phyloP scores from a whole-genome alignment of 2,888 invertebrate genomes.

The Aporophyla lueneburgensis region DNA sequence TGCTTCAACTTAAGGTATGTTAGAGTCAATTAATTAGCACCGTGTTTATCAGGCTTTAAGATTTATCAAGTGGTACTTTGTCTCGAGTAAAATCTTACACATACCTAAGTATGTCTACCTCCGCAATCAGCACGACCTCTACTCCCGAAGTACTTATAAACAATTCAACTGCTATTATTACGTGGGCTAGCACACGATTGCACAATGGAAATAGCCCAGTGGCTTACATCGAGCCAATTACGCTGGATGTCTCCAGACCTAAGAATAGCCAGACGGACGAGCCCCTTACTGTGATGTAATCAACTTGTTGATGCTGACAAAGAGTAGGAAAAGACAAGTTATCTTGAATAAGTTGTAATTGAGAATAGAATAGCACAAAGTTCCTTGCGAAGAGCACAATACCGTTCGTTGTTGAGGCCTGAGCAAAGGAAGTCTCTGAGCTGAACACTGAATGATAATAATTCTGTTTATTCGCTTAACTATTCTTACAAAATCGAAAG shows the following conservation, averaged over 20 bases:
- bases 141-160: slow-evolving; percentile 35
- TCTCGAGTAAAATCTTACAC: not conserved
- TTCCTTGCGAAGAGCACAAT: not conserved
- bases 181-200: slow-evolving; percentile 50
- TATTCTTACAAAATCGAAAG: not conserved
- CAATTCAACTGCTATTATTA: slow-evolving; percentile 49
- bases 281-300: slow-evolving; percentile 70
- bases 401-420: not conserved
- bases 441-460: not conserved
- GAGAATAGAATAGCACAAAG: not conserved
- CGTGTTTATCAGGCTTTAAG: not conserved
- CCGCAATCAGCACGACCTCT: not conserved
- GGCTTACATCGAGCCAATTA: slow-evolving; percentile 71
- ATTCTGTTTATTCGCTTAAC: not conserved
- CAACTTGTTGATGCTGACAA: slow-evolving; percentile 46
- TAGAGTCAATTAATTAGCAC: not conserved
- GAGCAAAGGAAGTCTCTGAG: too few relatives aligned
- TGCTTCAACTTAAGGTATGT: not conserved
- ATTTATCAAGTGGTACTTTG: not conserved
- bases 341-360: not conserved
- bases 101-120: slow-evolving; percentile 11
- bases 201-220: slow-evolving; percentile 69
- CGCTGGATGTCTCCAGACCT: slow-evolving; percentile 67
- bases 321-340: slow-evolving; percentile 44
- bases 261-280: slow-evolving; percentile 73